Conservation (phyloP, 2,113 vertebrate species). For the Callocephalon fimbriatum region DNA sequence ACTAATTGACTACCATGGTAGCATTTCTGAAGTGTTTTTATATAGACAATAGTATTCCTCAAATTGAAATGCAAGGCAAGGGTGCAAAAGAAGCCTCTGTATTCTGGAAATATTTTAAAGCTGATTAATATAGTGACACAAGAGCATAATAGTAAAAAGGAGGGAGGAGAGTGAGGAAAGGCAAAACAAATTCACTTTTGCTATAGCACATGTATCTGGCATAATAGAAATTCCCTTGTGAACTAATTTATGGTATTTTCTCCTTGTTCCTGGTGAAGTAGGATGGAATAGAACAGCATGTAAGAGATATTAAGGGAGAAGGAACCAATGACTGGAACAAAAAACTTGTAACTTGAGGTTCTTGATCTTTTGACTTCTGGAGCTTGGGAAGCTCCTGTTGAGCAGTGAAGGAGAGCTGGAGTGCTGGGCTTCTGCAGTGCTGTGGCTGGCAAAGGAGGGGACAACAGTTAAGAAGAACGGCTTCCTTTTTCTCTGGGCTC, state of each 20-base stretch:
- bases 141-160: background rate
- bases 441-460: background rate
- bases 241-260: background rate
- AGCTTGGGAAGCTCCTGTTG: background rate
- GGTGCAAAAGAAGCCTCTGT: background rate
- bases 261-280: background rate
- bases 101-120: background rate
- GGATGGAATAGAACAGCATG: background rate
- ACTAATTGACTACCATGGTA: no score
- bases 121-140: background rate
- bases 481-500: background rate
- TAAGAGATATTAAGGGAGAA: background rate
- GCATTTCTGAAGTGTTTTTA: no score
- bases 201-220: background rate
- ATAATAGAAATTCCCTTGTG: background rate
- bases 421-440: background rate
- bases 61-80: no score
- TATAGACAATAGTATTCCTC: no score
- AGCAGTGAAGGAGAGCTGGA: background rate
- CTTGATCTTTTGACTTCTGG: background rate
- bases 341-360: background rate
- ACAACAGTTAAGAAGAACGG: accelerated
- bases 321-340: background rate
- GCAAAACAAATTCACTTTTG: background rate
- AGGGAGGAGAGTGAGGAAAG: background rate